Conservation (phyloP, 2,113 vertebrate genomes). For the Rhodinocichla rosea region DNA sequence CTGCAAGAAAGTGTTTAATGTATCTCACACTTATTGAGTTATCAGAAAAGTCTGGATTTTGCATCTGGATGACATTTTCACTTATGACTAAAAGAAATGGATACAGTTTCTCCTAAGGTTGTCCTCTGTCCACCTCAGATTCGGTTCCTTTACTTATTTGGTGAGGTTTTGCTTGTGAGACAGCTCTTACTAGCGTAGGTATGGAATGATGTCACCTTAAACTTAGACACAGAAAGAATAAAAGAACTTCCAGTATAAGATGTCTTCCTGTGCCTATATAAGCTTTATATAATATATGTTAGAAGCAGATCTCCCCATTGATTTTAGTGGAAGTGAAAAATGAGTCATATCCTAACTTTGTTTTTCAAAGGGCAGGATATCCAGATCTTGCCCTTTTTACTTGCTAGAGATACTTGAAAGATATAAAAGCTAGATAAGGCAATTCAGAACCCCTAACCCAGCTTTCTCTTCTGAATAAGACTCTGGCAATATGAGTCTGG, state of each 20-base stretch:
- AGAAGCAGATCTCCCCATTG: background rate
- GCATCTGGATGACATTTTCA: background rate
- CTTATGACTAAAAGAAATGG: background rate
- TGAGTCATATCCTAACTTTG: background rate
- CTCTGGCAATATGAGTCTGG: background rate
- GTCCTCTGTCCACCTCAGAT: background rate
- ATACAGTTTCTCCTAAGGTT: background rate
- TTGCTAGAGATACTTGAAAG: background rate
- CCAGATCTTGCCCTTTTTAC: constrained; percentile 12
- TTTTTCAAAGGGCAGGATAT: background rate
- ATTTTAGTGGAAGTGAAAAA: background rate
- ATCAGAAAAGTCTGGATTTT: background rate
- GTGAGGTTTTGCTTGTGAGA: background rate
- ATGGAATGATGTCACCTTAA: background rate
- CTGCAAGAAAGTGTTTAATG: background rate
- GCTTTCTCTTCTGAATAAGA: background rate
- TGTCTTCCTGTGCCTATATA: background rate
- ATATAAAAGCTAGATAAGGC: background rate
- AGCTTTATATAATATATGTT: background rate
- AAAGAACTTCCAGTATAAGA: background rate
- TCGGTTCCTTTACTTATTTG: background rate
- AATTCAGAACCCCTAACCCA: background rate
- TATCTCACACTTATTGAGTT: background rate
- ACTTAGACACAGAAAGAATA: background rate
- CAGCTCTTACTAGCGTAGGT: fast-evolving